Evolutionary conservation across 2,113 vertebrate genomes (phyloP), one percentile per base, ranked within the genome.

Genomic region (Trogon melanurus): DNA sequence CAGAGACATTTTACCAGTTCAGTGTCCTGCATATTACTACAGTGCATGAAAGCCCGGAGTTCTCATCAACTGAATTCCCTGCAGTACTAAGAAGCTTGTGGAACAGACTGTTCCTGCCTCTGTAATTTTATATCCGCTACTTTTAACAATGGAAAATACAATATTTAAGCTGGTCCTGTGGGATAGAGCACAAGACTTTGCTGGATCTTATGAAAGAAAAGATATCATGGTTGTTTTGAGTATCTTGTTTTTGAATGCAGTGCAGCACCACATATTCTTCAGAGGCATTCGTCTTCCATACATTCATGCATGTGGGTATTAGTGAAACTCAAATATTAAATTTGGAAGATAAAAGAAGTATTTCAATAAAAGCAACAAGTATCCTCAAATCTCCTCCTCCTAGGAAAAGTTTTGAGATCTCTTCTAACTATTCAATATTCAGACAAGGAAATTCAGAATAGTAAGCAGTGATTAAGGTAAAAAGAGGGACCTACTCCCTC

Each of bases 141-240:
- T 79, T 91, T 70, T 57, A 91, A 83, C 79, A 95, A 83, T 29
- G 56, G 51, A 93, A 95, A 95, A 91, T 7, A 83, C 32, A 91
- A 38, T 74, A 73, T 88, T 91, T 85, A 91, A 83, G 41, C 27
- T 45, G 38, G 9, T 76, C 85, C 51, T 66, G 34, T 53, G 85
- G 79, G 71, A 90, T 1, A 48, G 14, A 80, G 50, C 32, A 48
- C 2, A 0, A 58, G 50, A 62, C 67, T 72, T 60, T 6, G 12
- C 15, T 83, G 38, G 47, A 85, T 56, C 48, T 82, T 60, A 76
- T 27, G 26, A 90, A 79, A 83, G 29, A 34, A 83, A 11, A 5
- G 4, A 7, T 38, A 94, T 36, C 26, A 64, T n/a, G 83, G 44
- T 50, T 32, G 38, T 57, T 88, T 54, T 71, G 64, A 91, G 26